Percentiles rank a stretch among this genome's conserved stretches.
These are phyloP conservation scores for Agraylea sexmaculata DNA, from an alignment of 1,140 invertebrate genomes.

Conservation along the genomic window DNA sequence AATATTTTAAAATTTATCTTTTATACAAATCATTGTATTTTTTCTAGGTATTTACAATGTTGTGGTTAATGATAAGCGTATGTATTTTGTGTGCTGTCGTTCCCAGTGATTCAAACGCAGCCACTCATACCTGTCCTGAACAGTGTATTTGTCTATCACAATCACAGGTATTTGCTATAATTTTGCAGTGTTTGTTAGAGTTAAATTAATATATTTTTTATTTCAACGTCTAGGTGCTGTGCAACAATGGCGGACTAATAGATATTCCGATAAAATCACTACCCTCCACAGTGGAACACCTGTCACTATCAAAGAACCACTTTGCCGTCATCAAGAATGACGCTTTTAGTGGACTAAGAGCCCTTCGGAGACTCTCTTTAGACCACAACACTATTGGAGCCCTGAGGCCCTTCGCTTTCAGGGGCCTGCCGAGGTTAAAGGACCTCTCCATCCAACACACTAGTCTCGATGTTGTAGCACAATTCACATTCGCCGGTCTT, in stretches of 20 bases:
- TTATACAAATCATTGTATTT: background rate
- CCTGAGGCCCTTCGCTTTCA: constrained; percentile 71
- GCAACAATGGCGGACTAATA: constrained; percentile 67
- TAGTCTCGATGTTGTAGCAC: constrained; percentile 58
- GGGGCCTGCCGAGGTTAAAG: constrained; percentile 57
- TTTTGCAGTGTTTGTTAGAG: constrained; percentile 4
- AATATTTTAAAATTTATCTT: background rate
- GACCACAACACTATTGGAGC: constrained; percentile 68
- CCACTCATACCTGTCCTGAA: constrained; percentile 53
- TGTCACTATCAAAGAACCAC: constrained; percentile 70
- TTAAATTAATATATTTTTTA: constrained; percentile 21
- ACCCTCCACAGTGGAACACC: constrained; percentile 61
- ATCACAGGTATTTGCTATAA: constrained; percentile 52
- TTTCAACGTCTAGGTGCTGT: constrained; percentile 53
- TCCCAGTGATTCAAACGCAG: constrained; percentile 49
- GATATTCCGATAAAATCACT: constrained; percentile 63
- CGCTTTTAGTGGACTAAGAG: constrained; percentile 59
- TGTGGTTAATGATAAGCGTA: constrained; percentile 21
- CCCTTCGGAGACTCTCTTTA: constrained; percentile 58
- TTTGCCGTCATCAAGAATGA: constrained; percentile 64
- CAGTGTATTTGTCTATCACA: constrained; percentile 72
- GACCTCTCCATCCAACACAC: constrained; percentile 74
- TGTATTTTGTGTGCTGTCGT: constrained; percentile 21
- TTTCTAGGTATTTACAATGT: constrained; percentile 24
- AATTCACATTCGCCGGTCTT: constrained; percentile 68